Percentiles rank a stretch among this genome's conserved stretches.
These are phyloP conservation scores for Druceiella hillmani DNA, from an alignment of 2,888 invertebrate genomes.

Conservation along the genomic window DNA sequence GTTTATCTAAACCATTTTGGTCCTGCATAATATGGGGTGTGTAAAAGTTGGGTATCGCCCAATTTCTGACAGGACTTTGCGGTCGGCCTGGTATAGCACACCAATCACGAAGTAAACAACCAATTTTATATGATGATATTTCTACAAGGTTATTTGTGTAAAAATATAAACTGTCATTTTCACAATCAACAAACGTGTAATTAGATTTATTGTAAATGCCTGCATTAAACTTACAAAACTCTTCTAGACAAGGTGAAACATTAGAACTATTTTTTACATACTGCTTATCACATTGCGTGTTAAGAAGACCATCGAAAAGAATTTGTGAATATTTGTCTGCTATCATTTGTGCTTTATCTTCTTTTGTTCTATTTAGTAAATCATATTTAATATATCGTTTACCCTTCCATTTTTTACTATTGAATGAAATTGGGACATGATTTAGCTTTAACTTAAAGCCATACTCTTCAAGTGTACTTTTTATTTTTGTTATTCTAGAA, in stretches of 20 bases:
- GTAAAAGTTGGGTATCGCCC: slow-evolving; percentile 30
- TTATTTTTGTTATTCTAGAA: slow-evolving; percentile 34
- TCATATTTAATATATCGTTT: slow-evolving; percentile 31
- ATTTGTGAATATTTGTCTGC: slow-evolving; percentile 36
- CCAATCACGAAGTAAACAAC: slow-evolving; percentile 57
- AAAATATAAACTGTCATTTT: slow-evolving; percentile 34
- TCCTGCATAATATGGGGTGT: slow-evolving; percentile 32
- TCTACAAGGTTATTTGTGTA: slow-evolving; percentile 46
- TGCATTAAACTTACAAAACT: too few relatives aligned
- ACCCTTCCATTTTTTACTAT: slow-evolving; percentile 28
- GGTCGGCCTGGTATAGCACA: slow-evolving; percentile 58
- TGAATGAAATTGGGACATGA: slow-evolving; percentile 13
- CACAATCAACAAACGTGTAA: too few relatives aligned
- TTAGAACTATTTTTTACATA: too few relatives aligned
- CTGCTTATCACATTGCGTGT: slow-evolving; percentile 27
- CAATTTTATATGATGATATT: slow-evolving; percentile 33
- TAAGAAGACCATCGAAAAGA: slow-evolving; percentile 30
- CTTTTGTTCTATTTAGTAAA: slow-evolving; percentile 30
- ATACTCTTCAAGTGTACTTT: slow-evolving; percentile 54
- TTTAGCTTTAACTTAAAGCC: slow-evolving; percentile 46
- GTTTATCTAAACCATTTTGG: slow-evolving; percentile 35
- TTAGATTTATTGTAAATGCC: too few relatives aligned
- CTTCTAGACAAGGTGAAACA: too few relatives aligned
- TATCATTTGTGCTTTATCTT: slow-evolving; percentile 35
- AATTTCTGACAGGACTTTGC: slow-evolving; percentile 39